phyloP scores from a whole-genome alignment of 2,888 invertebrate species.

The Alloplasta piceator region DNA sequence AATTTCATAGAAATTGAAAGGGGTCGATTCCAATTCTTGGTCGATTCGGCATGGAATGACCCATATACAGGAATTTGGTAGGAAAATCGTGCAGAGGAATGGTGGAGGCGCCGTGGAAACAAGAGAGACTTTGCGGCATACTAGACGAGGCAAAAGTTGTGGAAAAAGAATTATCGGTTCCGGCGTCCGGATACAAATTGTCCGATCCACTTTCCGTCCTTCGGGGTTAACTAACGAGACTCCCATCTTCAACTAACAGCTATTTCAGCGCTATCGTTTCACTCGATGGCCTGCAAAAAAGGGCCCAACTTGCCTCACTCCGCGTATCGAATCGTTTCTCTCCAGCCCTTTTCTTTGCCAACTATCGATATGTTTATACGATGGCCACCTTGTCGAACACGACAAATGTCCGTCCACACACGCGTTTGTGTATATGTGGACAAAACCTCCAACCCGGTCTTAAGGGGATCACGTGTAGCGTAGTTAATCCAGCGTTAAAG shows the following conservation, averaged over 20 bases:
- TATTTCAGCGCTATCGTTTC: slow-evolving; percentile 46
- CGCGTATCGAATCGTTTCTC: too few relatives aligned
- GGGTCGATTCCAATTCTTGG: too few relatives aligned
- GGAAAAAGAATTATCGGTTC: slow-evolving; percentile 48
- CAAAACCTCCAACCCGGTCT: too few relatives aligned
- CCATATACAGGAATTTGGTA: slow-evolving; percentile 9
- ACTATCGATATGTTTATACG: too few relatives aligned
- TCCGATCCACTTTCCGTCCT: slow-evolving; percentile 50
- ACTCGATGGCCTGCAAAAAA: background rate
- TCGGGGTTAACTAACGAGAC: slow-evolving; percentile 42
- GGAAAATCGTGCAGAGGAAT: slow-evolving; percentile 23
- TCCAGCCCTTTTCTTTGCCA: too few relatives aligned
- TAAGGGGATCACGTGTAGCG: background rate
- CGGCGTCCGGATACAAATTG: slow-evolving; percentile 56
- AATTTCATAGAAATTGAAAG: too few relatives aligned
- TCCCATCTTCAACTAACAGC: slow-evolving; percentile 31
- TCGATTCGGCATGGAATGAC: too few relatives aligned
- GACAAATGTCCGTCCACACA: background rate
- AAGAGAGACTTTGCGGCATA: slow-evolving; percentile 32
- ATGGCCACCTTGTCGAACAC: background rate
- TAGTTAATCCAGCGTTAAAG: slow-evolving; percentile 3
- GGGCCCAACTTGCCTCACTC: too few relatives aligned
- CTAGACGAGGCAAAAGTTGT: background rate
- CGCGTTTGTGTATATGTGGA: too few relatives aligned
- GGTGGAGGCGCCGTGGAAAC: background rate